Evolutionary conservation across 2,888 invertebrate genomes (phyloP), one percentile per base, ranked within the genome.

Genomic region (Spialia ferax): DNA sequence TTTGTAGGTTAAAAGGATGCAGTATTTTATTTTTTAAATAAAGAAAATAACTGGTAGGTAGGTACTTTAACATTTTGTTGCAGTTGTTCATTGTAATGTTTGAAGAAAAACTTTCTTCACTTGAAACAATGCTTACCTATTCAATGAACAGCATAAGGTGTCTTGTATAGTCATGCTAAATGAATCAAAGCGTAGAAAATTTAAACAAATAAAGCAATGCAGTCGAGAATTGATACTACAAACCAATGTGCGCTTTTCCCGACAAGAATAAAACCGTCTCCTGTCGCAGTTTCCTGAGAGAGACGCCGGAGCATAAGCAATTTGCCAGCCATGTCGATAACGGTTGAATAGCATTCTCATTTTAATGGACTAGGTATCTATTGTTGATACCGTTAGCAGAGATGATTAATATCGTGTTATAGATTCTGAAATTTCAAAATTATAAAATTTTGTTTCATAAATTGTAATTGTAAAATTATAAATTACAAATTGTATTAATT

Each of bases 301-400:
- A 42, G 62, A 68, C 26, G 54, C 67, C 63, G 54, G 54, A 66
- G 66, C 66, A 65, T 52, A 50, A 65, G 66, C 66, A 66, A 66
- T 66, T 66, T 66, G 60, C 66, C 66, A 54, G 38, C 54, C 42
- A 66, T 52, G 66, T 66, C 60, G 65, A 65, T 66, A 66, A 60
- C 65, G 42, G 45, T 54, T 66, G 60, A 66, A 66, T 66, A 60
- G 60, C 66, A 54, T 66, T 66, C 65, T 60, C 60, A 60, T 60
- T 66, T 66, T 66, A 66, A 66, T 66, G 54, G 66, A 54, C 66
- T 60, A 48, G 45, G 45, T 42, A 65, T n/a, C n/a, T n/a, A n/a
- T 65, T 65, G 59, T 65, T 52, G 59, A 52, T 65, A 59, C 45
- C 32, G 35, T 20, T 65, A 57, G 59, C 59, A 11, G 63, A 48